Base-by-base conservation (phyloP, 2,113 vertebrate genomes). In the Tinamus guttatus region DNA sequence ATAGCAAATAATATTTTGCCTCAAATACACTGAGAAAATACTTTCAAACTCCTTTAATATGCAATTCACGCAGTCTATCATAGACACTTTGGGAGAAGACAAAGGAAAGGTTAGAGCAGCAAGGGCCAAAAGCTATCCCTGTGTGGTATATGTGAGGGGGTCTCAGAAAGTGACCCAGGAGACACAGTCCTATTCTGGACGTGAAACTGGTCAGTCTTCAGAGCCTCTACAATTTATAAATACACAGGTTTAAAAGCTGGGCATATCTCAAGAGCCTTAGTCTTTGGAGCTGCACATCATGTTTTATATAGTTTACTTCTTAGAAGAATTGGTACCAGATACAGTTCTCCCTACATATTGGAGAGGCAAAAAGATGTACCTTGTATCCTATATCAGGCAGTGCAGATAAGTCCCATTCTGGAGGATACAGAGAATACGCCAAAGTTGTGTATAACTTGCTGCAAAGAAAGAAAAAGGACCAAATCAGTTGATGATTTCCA, bases 371-470 rank as follows among this genome's bases (percentile, higher is more conserved):
- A 86, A 64, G n/a, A n/a, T 70, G 8, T 94, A 97, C 96, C 95
- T 95, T 60, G 84, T 90, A 97, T 13, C 97, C 96, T 0, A 36
- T 49, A 18, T 97, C 93, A 49, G 97, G 97, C 17, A 97, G 28
- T 10, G 94, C 96, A 56, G 93, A 95, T 15, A 59, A 47, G 59
- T 97, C 96, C 97, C 97, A 97, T 28, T 91, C 41, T 41, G 90
- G 81, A 92, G 96, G 97, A 81, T 59, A 96, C 7, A 11, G 9
- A 65, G 28, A 68, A 89, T 1, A 3, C 11, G 58, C 81, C 0
- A 87, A 81, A 47, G 60, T 27, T 1, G 1, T 52, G 27, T 63
- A 87, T 40, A 59, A 65, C 14, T 24, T 80, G 15, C 86, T 94
- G 47, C 49, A 76, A 64, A 82, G 76, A 3, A 3, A 86, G 34